Evolutionary conservation across 2,888 invertebrate species (phyloP).

Genomic region (Asteroscopus sphinx): DNA sequence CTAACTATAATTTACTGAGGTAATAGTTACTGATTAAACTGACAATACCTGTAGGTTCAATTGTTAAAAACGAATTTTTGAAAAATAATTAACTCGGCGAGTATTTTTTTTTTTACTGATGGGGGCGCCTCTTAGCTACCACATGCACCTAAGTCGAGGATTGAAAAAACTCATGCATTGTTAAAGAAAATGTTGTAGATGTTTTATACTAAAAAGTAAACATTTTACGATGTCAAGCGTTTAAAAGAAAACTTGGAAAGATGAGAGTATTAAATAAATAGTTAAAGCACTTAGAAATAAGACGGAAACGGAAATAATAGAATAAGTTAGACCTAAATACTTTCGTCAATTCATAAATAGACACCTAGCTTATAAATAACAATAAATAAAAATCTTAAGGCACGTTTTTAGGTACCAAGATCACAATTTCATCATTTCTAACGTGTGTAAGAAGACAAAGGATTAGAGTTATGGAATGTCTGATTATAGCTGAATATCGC

Average conservation of each 20-base stretch:
- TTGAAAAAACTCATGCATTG: slow-evolving; percentile 50
- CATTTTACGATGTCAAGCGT: slow-evolving; percentile 51
- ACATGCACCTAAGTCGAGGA: too few species aligned
- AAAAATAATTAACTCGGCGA: too few species aligned
- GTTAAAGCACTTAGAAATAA: slow-evolving; percentile 69
- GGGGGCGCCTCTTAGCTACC: too few species aligned
- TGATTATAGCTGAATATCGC: slow-evolving; percentile 69
- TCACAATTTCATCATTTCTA: slow-evolving; percentile 85
- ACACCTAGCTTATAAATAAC: slow-evolving; percentile 86
- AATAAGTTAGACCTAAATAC: slow-evolving; percentile 78
- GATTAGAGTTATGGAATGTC: slow-evolving; percentile 85
- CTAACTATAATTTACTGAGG: too few species aligned
- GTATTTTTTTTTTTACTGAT: too few species aligned
- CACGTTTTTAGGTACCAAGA: slow-evolving; percentile 87
- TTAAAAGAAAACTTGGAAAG: slow-evolving; percentile 62
- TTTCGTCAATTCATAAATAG: slow-evolving; percentile 85
- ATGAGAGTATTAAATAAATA: slow-evolving; percentile 71
- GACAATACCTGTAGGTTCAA: too few species aligned
- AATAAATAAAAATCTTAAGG: slow-evolving; percentile 89
- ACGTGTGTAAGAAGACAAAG: slow-evolving; percentile 72
- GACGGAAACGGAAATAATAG: slow-evolving; percentile 70
- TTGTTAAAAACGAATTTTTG: too few species aligned
- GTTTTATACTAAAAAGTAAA: slow-evolving; percentile 27
- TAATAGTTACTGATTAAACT: too few species aligned
- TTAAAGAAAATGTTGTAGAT: slow-evolving; percentile 53